Base-by-base conservation (phyloP, 2,797 vertebrate species). In the Lepidocolaptes lacrymiger region DNA sequence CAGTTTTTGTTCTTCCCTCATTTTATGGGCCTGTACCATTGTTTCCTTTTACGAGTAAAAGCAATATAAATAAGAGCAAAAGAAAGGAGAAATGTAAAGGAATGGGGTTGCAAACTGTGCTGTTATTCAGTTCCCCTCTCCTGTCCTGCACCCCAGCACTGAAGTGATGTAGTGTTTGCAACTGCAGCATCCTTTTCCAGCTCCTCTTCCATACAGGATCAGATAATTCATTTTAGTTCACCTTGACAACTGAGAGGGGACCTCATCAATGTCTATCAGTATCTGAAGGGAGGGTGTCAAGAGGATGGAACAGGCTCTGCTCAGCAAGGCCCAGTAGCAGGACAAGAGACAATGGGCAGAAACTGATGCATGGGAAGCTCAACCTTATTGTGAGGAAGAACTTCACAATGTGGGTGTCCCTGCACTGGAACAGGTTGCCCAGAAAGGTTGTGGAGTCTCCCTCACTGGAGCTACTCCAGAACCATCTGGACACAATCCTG, bases 21-120 rank as follows among this genome's bases (percentile, higher is more conserved):
- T 73, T 85, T 91, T 94, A 95, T 58, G 48, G 66, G 64, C 28
- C 51, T 36, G 9, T 51, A 68, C 68, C 48, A 85, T 52, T 89
- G 68, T 81, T 92, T 85, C 79, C 36, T 89, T 91, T 77, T 36
- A 92, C 48, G 58, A 93, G 23, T 24, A 85, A 91, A 76, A 89
- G 39, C 75, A 93, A 80, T n/a, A 85, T 10, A 93, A 93, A 62
- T 24, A 83, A 69, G 14, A 59, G 26, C 36, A 77, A 89, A 30
- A 83, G 54, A 77, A 83, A 66, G n/a, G 46, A 61, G 49, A 79
- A 84, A 72, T 32, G 22, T 59, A 32, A 87, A 17, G 32, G 49
- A 92, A 72, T 17, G 24, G 34, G 54, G 15, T 3, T 79, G 43
- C 72, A 68, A 85, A 88, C 26, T 28, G n/a, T 76, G 84, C 8